phyloP scores from a whole-genome alignment of 2,113 vertebrate species.

The Entomyzon cyanotis region DNA sequence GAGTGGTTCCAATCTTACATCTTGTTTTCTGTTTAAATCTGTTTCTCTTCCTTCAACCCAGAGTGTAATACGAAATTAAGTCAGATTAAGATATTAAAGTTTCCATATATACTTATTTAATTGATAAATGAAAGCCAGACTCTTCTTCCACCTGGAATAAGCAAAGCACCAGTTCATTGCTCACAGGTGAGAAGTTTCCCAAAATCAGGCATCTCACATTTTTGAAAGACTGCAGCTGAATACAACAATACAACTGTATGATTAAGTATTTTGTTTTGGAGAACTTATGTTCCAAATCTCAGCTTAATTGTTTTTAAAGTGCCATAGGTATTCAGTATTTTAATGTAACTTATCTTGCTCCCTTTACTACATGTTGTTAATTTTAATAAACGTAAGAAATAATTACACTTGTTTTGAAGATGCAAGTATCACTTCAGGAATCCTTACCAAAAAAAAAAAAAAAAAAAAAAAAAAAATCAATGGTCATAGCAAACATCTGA shows the following conservation, averaged over 20 bases:
- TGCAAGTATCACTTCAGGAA: neutral
- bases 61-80: neutral
- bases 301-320: neutral
- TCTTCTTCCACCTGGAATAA: neutral
- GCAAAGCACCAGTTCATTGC: neutral
- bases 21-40: neutral
- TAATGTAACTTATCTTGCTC: neutral
- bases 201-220: neutral
- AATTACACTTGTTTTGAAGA: neutral
- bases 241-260: neutral
- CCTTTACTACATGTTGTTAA: neutral
- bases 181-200: neutral
- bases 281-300: neutral
- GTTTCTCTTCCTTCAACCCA: neutral
- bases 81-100: neutral
- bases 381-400: neutral
- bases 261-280: neutral
- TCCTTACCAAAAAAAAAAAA: neutral
- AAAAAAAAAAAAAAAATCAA: no score
- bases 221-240: neutral
- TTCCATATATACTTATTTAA: neutral
- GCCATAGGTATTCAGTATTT: neutral
- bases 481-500: neutral
- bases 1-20: neutral
- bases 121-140: fast-evolving